A percentile compares a stretch with the other conserved stretches of the same genome.
Evolutionary conservation across 1,140 invertebrate species (phyloP).

Genomic region (Ips typographus): DNA sequence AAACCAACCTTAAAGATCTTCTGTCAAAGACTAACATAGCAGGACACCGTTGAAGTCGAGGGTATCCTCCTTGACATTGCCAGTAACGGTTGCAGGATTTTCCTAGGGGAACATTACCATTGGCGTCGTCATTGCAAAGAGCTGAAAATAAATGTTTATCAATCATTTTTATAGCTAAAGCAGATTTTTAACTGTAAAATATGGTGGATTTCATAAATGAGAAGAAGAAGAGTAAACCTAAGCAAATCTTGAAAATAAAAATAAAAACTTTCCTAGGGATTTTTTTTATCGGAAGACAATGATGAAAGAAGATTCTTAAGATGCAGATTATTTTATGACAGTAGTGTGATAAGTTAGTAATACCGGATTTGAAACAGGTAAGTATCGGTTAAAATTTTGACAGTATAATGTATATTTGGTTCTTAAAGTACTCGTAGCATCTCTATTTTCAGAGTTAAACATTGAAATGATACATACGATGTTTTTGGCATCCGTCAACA

Average conservation of each 20-base stretch:
- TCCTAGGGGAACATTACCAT: slow-evolving; percentile 69
- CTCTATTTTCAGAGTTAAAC: not conserved
- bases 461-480: slow-evolving; percentile 70
- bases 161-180: not conserved
- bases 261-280: too few relatives aligned
- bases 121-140: slow-evolving; percentile 83
- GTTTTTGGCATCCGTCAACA: slow-evolving; percentile 89
- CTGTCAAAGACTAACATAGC: slow-evolving; percentile 89
- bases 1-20: slow-evolving; percentile 58
- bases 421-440: too few relatives aligned
- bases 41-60: slow-evolving; percentile 83
- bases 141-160: slow-evolving; percentile 56
- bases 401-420: not conserved
- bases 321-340: too few relatives aligned
- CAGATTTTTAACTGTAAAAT: not conserved
- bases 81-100: slow-evolving; percentile 92
- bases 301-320: too few relatives aligned
- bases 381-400: not conserved
- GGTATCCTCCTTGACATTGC: slow-evolving; percentile 91
- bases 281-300: too few relatives aligned
- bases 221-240: too few relatives aligned
- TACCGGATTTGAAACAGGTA: too few relatives aligned
- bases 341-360: too few relatives aligned
- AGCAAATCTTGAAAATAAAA: too few relatives aligned
- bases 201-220: too few relatives aligned